Percentiles rank a stretch among this genome's conserved stretches.
phyloP scores from a whole-genome alignment of 2,797 vertebrate species.

The Artibeus jamaicensis region DNA sequence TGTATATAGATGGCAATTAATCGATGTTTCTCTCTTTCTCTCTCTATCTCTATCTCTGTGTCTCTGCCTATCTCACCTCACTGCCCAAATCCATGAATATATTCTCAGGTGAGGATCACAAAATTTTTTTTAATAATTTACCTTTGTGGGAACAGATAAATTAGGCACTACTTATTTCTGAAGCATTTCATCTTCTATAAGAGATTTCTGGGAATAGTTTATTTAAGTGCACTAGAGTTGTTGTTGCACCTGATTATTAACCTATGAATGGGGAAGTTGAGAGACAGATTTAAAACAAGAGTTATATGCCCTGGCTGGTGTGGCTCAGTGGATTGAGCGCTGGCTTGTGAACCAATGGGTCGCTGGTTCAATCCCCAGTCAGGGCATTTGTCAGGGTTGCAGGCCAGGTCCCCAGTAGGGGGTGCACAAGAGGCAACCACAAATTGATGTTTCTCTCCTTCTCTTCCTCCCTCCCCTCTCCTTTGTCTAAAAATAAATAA shows the following conservation, averaged over 20 bases:
- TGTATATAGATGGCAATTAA: too few species aligned
- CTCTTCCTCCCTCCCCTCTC: too few species aligned
- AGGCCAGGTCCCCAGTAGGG: too few species aligned
- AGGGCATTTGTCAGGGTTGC: too few species aligned
- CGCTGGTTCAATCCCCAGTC: too few species aligned
- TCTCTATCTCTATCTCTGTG: neutral
- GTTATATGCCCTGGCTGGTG: neutral
- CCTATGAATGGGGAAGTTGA: neutral
- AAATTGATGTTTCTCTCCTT: too few species aligned
- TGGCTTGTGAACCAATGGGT: too few species aligned
- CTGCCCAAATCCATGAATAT: too few species aligned
- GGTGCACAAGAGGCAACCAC: too few species aligned
- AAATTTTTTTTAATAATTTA: neutral
- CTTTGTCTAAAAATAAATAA: too few species aligned
- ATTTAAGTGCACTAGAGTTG: neutral
- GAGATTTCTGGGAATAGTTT: neutral
- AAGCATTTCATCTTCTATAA: neutral
- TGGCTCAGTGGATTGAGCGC: too few species aligned
- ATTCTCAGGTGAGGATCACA: too few species aligned
- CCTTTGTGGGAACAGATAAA: neutral
- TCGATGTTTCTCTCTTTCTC: neutral
- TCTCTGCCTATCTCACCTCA: neutral
- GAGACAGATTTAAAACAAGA: constrained; percentile 20
- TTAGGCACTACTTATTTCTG: constrained; percentile 14
- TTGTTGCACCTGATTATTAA: neutral